Percentiles rank a stretch among this genome's conserved stretches.
Evolutionary conservation across 1,140 invertebrate species (phyloP).

Genomic region (Medauroidea extradentata): DNA sequence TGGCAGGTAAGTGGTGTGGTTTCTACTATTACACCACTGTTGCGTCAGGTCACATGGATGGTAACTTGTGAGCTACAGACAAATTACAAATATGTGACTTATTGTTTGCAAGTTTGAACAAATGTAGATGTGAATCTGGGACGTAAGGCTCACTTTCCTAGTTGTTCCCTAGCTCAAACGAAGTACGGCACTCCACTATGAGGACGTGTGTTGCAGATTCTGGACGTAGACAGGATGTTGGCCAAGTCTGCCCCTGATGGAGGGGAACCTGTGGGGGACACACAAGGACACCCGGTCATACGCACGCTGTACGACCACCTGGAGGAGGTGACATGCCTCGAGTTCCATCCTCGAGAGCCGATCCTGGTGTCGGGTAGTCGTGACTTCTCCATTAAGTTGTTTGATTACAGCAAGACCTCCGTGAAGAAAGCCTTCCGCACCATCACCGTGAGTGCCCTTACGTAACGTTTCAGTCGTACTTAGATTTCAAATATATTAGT

Average conservation of each 20-base stretch:
- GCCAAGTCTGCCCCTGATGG: constrained; percentile 88
- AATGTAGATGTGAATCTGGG: no score
- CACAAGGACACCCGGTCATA: constrained; percentile 96
- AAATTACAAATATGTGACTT: no score
- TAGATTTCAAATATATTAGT: no score
- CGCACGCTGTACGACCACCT: constrained; percentile 97
- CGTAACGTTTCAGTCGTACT: no score
- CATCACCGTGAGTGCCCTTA: constrained; percentile 56
- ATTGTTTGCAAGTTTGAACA: no score
- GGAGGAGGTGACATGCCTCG: constrained; percentile 94
- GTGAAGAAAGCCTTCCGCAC: constrained; percentile 97
- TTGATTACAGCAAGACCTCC: constrained; percentile 96
- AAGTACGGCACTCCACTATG: constrained; percentile 4
- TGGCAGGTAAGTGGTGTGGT: no score
- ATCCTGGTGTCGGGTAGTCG: constrained; percentile 90
- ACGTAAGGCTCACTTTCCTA: no score
- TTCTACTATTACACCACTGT: no score
- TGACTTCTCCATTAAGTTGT: constrained; percentile 92
- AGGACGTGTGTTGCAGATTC: constrained; percentile 54
- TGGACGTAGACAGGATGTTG: constrained; percentile 97
- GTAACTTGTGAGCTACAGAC: no score
- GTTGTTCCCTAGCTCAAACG: no score
- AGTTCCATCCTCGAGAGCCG: constrained; percentile 93
- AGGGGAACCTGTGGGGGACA: constrained; percentile 68
- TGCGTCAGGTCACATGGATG: no score